phyloP scores from a whole-genome alignment of 2,797 vertebrate genomes.

The Enteromius mattozi region DNA sequence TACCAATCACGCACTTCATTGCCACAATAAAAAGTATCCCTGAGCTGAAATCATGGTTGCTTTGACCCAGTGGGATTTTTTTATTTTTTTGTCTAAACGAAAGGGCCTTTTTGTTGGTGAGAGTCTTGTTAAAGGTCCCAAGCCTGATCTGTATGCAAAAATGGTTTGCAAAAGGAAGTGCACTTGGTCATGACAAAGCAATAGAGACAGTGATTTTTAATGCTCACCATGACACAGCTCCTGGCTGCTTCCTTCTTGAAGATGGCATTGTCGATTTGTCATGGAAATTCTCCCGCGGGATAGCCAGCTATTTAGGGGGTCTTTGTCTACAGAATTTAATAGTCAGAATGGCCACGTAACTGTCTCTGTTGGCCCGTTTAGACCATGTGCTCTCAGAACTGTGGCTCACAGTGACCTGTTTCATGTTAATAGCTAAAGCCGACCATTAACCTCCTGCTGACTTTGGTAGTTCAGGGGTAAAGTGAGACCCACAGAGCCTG shows the following conservation, averaged over 20 bases:
- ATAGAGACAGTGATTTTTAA: conserved; percentile 36
- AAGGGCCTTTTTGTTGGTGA: conserved; percentile 19
- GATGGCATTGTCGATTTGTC: conserved; percentile 37
- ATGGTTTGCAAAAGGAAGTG: conserved; percentile 30
- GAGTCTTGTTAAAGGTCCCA: conserved; percentile 5
- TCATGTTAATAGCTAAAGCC: conserved; percentile 35
- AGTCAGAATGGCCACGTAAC: background rate
- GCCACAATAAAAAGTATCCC: conserved; percentile 55
- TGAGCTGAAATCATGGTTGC: background rate
- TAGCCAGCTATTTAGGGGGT: conserved; percentile 13
- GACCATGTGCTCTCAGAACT: background rate
- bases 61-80: background rate
- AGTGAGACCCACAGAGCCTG: conserved; percentile 11
- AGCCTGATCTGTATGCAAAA: conserved; percentile 47
- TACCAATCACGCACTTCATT: conserved; percentile 66
- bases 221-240: conserved; percentile 37
- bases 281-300: conserved; percentile 35
- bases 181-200: conserved; percentile 49
- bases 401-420: conserved; percentile 19
- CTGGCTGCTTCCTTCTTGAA: conserved; percentile 29
- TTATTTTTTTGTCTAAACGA: background rate
- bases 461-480: conserved; percentile 27
- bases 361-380: conserved; percentile 3
- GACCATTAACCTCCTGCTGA: conserved; percentile 44
- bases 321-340: conserved; percentile 17